phyloP scores from a whole-genome alignment of 2,113 vertebrate genomes.

The Hepsetus odoe region DNA sequence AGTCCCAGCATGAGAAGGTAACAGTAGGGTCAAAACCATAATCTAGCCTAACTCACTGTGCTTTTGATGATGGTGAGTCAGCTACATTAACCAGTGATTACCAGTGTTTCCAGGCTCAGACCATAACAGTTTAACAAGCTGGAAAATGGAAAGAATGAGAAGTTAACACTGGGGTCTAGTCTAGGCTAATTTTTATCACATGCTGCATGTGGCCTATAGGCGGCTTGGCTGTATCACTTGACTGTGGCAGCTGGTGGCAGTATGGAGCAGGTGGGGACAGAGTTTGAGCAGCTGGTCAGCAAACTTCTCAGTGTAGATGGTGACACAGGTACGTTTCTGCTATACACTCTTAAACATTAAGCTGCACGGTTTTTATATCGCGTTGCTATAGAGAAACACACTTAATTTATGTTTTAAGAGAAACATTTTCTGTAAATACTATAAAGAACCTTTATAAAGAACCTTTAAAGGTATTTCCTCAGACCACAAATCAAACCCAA shows the following conservation, averaged over 20 bases:
- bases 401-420: too few relatives aligned
- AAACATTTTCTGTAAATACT: too few relatives aligned
- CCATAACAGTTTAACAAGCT: not conserved
- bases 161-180: not conserved
- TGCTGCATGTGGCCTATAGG: constrained; percentile 68
- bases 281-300: constrained; percentile 93
- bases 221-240: constrained; percentile 93
- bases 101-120: not conserved
- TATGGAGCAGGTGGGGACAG: constrained; percentile 86
- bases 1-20: constrained; percentile 92
- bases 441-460: too few relatives aligned
- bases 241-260: constrained; percentile 88
- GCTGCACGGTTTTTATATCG: not conserved
- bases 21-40: not conserved
- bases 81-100: not conserved
- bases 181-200: not conserved
- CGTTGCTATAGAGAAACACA: not conserved
- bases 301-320: constrained; percentile 88
- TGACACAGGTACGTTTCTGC: constrained; percentile 76
- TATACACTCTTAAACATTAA: not conserved
- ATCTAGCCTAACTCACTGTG: not conserved
- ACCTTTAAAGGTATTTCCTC: too few relatives aligned
- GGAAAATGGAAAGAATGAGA: not conserved
- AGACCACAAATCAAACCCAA: too few relatives aligned
- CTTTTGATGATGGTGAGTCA: not conserved